A percentile compares a stretch with the other conserved stretches of the same genome.
Evolutionary conservation across 2,888 invertebrate species (phyloP).

Genomic region (Acleris emargana): DNA sequence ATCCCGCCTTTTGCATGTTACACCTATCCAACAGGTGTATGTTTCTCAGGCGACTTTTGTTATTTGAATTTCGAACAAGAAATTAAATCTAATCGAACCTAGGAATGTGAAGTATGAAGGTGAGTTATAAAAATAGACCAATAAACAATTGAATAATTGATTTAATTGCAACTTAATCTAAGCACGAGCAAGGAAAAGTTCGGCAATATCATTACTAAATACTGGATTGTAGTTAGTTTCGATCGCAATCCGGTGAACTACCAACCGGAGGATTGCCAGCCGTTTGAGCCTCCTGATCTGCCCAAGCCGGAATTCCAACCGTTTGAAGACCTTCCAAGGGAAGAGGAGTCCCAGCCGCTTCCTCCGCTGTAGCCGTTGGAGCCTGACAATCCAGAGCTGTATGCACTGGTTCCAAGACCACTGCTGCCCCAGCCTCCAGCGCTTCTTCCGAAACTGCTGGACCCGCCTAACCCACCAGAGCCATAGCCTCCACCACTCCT

Average conservation of each 20-base stretch:
- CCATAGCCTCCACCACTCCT: slow-evolving; percentile 1
- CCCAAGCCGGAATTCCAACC: slow-evolving; percentile 22
- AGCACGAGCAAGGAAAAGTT: slow-evolving; percentile 29
- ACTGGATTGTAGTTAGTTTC: not conserved
- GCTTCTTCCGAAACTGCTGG: slow-evolving; percentile 6
- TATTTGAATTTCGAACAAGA: no score
- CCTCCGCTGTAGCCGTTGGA: slow-evolving; percentile 11
- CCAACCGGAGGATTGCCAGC: slow-evolving; percentile 44
- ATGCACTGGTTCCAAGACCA: slow-evolving; percentile 3
- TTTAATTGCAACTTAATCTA: slow-evolving; percentile 32
- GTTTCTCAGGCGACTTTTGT: slow-evolving; percentile 4
- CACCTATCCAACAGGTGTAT: slow-evolving; percentile 2
- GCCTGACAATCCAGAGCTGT: slow-evolving; percentile 10
- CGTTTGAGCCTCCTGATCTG: slow-evolving; percentile 21
- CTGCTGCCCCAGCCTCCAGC: slow-evolving; percentile 15
- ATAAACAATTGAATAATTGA: slow-evolving; percentile 15
- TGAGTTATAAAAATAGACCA: slow-evolving; percentile 2
- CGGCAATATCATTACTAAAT: not conserved
- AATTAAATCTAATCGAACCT: no score
- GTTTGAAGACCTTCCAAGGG: slow-evolving; percentile 19
- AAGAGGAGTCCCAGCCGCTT: slow-evolving; percentile 24
- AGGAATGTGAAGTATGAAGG: no score
- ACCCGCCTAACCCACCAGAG: slow-evolving; percentile 11
- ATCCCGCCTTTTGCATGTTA: slow-evolving; percentile 30
- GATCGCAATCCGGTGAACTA: slow-evolving; percentile 22